Conservation (phyloP, 2,113 vertebrate genomes). For the Trematocara unimaculatum region DNA sequence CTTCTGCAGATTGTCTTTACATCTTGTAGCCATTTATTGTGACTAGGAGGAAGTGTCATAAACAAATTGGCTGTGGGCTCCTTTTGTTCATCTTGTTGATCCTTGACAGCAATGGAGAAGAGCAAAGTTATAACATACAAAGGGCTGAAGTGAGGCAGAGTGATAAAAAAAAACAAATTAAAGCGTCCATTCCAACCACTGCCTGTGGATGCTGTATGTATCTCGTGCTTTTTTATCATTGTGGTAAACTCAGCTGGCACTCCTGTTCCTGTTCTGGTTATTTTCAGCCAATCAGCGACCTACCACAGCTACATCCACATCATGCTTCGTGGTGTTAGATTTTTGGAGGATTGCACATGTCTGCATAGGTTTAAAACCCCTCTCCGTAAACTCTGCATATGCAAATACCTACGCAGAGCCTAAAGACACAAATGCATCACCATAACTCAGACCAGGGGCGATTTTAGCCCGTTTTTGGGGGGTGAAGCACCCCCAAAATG, state of each 20-base stretch:
- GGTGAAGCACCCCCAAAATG: no score
- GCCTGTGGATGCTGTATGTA: neutral
- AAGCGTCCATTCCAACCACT: accelerated
- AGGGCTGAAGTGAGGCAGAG: neutral
- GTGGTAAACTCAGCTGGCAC: neutral
- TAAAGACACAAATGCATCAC: neutral
- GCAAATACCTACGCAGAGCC: neutral
- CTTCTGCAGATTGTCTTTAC: neutral
- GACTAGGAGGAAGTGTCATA: neutral
- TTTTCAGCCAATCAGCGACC: neutral
- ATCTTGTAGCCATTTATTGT: neutral
- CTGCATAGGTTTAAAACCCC: neutral
- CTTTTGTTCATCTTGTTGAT: neutral
- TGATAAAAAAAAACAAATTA: neutral
- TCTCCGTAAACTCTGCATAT: accelerated
- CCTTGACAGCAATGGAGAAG: neutral
- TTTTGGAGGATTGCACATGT: neutral
- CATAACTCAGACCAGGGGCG: neutral
- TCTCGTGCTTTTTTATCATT: neutral
- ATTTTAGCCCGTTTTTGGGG: no score
- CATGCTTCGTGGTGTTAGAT: neutral
- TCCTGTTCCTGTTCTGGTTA: neutral
- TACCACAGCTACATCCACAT: neutral
- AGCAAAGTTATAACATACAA: neutral
- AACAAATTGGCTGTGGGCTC: neutral